Evolutionary conservation across 2,797 vertebrate genomes (phyloP).

Genomic region (Muraenolepis orangiensis): DNA sequence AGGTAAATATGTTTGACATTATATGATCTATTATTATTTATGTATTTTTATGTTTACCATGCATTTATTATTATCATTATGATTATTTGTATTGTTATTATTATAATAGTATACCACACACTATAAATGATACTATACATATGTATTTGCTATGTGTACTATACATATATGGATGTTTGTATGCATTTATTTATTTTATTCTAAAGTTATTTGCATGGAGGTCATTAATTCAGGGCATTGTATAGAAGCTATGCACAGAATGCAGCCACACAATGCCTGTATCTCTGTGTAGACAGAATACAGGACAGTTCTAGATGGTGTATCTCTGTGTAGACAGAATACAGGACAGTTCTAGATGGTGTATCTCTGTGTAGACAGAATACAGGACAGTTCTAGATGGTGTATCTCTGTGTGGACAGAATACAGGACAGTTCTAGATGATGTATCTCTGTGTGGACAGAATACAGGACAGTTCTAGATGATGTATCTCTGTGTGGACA

Average conservation of each 20-base stretch:
- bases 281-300: too few species aligned
- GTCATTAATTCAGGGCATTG: not conserved
- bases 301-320: too few species aligned
- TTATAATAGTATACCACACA: not conserved
- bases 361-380: too few species aligned
- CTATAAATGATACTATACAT: not conserved
- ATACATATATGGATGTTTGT: not conserved
- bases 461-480: too few species aligned
- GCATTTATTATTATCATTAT: not conserved
- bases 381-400: too few species aligned
- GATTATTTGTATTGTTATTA: too few species aligned
- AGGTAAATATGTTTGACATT: constrained; percentile 40
- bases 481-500: too few species aligned
- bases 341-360: too few species aligned
- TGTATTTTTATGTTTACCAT: not conserved
- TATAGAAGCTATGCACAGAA: not conserved
- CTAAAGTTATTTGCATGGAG: not conserved
- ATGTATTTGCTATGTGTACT: not conserved
- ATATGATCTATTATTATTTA: not conserved
- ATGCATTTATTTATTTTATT: not conserved
- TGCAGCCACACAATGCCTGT: not conserved
- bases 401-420: too few species aligned
- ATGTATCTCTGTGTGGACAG: too few species aligned
- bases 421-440: too few species aligned
- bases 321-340: too few species aligned